Conservation (phyloP, 2,888 invertebrate genomes). For the Agrilus mali region DNA sequence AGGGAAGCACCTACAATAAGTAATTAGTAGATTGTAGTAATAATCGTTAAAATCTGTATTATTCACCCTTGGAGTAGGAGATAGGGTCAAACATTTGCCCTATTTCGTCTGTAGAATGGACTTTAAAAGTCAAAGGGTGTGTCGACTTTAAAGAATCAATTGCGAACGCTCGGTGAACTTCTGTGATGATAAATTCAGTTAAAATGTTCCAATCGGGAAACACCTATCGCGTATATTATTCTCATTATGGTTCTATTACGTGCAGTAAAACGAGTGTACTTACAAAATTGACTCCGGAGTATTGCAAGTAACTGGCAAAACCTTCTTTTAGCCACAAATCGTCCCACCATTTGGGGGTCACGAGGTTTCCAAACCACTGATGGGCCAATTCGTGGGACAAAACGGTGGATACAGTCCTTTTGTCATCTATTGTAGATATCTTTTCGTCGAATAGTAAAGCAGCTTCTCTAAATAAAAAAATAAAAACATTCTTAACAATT, state of each 20-base stretch:
- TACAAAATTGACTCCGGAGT: conserved; percentile 42
- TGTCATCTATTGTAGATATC: conserved; percentile 37
- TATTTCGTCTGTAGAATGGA: conserved; percentile 48
- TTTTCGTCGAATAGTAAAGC: conserved; percentile 44
- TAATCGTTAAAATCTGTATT: background rate
- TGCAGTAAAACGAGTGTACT: conserved; percentile 19
- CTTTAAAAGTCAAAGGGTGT: conserved; percentile 51
- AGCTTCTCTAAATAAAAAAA: conserved; percentile 39
- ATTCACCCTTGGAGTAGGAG: conserved; percentile 55
- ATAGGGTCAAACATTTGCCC: conserved; percentile 57
- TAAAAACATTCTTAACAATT: no score
- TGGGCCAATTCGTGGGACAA: conserved; percentile 62
- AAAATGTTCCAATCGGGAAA: conserved; percentile 46
- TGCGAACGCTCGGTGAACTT: conserved; percentile 43
- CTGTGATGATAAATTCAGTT: conserved; percentile 41
- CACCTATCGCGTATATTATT: conserved; percentile 26
- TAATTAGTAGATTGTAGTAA: background rate
- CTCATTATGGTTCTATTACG: background rate
- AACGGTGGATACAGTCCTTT: conserved; percentile 40
- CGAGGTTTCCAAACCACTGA: conserved; percentile 66
- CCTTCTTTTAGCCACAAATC: conserved; percentile 65
- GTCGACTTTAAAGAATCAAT: conserved; percentile 49
- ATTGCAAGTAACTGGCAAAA: conserved; percentile 53
- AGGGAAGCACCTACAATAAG: conserved; percentile 45
- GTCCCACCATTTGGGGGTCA: conserved; percentile 59